A percentile compares a stretch with the other conserved stretches of the same genome.
Evolutionary conservation across 2,113 vertebrate species (phyloP).

Genomic region (Laticauda laticaudata): DNA sequence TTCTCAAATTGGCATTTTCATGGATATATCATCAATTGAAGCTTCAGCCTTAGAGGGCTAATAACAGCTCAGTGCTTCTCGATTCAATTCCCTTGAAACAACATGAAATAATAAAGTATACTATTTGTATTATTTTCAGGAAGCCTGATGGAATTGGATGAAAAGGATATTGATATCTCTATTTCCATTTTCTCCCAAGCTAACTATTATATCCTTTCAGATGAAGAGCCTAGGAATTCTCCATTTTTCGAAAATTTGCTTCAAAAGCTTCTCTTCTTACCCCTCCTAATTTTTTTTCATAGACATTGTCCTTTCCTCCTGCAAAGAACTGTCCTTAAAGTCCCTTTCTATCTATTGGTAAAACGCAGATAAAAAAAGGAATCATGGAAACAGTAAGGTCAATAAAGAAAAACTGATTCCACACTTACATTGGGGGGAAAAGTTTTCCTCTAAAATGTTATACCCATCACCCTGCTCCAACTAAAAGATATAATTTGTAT

Average conservation of each 20-base stretch:
- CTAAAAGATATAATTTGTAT: slow-evolving; percentile 10
- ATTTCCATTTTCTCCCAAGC: neutral
- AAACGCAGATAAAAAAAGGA: neutral
- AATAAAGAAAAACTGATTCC: neutral
- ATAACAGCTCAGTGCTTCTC: neutral
- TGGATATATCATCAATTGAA: neutral
- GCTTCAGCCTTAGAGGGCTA: neutral
- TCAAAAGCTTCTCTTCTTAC: neutral
- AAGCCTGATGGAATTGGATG: neutral
- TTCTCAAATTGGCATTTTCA: neutral
- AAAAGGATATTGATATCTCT: neutral
- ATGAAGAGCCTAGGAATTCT: neutral
- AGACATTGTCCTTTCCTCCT: neutral
- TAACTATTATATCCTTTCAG: neutral
- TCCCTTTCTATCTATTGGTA: neutral
- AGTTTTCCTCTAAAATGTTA: neutral
- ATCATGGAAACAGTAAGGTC: neutral
- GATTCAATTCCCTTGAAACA: neutral
- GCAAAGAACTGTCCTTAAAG: neutral
- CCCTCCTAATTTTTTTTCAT: neutral
- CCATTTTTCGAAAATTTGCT: neutral
- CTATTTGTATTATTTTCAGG: neutral
- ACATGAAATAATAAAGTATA: neutral
- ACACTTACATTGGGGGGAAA: neutral
- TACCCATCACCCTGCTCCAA: neutral